Evolutionary conservation across 2,888 invertebrate genomes (phyloP).

Genomic region (Mayetiola destructor): DNA sequence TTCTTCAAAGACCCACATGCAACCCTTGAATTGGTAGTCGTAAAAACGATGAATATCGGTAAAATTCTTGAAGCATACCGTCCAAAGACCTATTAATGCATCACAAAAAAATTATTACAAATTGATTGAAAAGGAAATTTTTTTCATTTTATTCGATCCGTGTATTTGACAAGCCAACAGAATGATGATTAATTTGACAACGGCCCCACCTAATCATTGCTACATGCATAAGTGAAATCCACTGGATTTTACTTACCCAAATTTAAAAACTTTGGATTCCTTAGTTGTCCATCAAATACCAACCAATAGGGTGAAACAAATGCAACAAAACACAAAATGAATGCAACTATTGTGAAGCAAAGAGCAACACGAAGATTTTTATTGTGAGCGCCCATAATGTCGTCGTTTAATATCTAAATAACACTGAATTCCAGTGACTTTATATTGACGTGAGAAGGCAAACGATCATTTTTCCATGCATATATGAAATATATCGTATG

Average conservation of each 20-base stretch:
- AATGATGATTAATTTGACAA: not conserved
- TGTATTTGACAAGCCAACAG: not conserved
- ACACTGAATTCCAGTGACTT: not conserved
- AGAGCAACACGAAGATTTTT: slow-evolving; percentile 39
- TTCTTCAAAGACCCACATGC: slow-evolving; percentile 96
- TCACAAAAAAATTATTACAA: not conserved
- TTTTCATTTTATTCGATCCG: no score
- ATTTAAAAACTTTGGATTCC: slow-evolving; percentile 62
- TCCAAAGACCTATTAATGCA: slow-evolving; percentile 67
- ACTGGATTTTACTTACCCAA: slow-evolving; percentile 45
- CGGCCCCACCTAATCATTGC: slow-evolving; percentile 3
- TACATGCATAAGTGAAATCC: not conserved
- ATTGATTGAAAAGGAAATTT: no score
- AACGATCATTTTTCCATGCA: not conserved
- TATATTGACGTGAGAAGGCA: not conserved
- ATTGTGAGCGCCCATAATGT: slow-evolving; percentile 32
- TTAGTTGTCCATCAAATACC: slow-evolving; percentile 61
- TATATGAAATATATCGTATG: not conserved
- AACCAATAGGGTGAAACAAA: slow-evolving; percentile 84
- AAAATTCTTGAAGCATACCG: slow-evolving; percentile 81
- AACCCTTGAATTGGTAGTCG: slow-evolving; percentile 68
- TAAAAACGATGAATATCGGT: slow-evolving; percentile 76
- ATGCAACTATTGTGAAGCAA: slow-evolving; percentile 47
- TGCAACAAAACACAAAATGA: slow-evolving; percentile 59
- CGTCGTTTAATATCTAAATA: not conserved